A percentile compares a stretch with the other conserved stretches of the same genome.
These are phyloP conservation scores for Chelidonichthys spinosus DNA, from an alignment of 2,797 vertebrate genomes.

Conservation along the genomic window DNA sequence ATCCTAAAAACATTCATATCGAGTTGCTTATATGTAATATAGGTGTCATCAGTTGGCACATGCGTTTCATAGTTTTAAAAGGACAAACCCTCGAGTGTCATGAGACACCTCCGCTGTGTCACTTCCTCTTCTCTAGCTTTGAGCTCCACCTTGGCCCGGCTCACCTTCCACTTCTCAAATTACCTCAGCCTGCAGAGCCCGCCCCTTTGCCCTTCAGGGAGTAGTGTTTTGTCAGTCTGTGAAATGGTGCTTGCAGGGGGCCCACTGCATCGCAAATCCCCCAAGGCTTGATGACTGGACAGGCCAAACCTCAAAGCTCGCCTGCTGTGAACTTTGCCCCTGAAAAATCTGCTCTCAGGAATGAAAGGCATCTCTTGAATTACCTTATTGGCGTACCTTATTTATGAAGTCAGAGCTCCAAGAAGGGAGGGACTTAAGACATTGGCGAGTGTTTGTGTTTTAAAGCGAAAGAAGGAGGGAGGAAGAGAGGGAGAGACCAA, in stretches of 20 bases:
- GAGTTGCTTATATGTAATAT: not conserved
- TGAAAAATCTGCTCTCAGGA: constrained; percentile 84
- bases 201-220: constrained; percentile 57
- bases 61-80: constrained; percentile 47
- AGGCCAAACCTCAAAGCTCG: constrained; percentile 76
- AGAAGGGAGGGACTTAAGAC: constrained; percentile 75
- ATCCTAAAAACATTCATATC: not conserved
- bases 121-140: constrained; percentile 75
- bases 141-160: constrained; percentile 66
- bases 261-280: constrained; percentile 34
- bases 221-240: constrained; percentile 59
- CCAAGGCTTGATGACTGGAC: constrained; percentile 47
- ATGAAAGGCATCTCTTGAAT: constrained; percentile 89
- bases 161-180: constrained; percentile 80
- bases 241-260: constrained; percentile 40
- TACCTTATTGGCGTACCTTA: constrained; percentile 75
- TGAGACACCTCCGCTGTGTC: constrained; percentile 67
- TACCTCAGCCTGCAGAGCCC: constrained; percentile 64
- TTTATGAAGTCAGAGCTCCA: constrained; percentile 80
- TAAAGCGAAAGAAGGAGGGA: constrained; percentile 56
- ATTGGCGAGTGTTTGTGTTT: constrained; percentile 62
- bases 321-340: constrained; percentile 85
- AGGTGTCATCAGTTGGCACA: constrained; percentile 11
- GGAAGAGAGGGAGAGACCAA: constrained; percentile 55
- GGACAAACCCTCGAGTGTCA: constrained; percentile 55